phyloP scores from a whole-genome alignment of 2,113 vertebrate species.

The Pithys albifrons region DNA sequence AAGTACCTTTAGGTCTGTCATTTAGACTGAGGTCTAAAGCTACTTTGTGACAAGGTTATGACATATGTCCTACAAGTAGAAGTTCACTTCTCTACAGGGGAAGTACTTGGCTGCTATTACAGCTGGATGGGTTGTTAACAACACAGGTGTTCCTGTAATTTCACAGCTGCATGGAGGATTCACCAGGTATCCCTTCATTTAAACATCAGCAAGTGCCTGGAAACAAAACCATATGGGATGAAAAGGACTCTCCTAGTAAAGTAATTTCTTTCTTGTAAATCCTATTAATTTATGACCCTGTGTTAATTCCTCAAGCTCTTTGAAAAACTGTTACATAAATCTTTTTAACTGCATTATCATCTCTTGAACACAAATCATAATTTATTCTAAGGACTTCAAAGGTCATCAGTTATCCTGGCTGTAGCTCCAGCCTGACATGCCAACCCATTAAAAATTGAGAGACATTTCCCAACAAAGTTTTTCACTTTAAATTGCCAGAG shows the following conservation, averaged over 20 bases:
- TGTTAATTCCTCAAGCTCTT: constrained; percentile 60
- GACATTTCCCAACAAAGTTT: constrained; percentile 30
- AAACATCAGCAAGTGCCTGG: not conserved
- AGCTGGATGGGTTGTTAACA: constrained; percentile 30
- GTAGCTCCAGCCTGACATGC: constrained; percentile 15
- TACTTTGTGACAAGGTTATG: constrained; percentile 27
- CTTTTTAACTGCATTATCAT: constrained; percentile 73
- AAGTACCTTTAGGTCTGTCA: constrained; percentile 14
- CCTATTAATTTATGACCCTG: constrained; percentile 61
- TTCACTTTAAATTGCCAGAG: constrained; percentile 26
- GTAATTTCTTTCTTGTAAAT: constrained; percentile 59
- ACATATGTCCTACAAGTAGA: constrained; percentile 4
- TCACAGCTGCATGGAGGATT: constrained; percentile 9
- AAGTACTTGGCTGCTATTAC: constrained; percentile 26
- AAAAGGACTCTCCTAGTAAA: constrained; percentile 42
- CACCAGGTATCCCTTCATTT: constrained; percentile 30
- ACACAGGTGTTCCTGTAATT: constrained; percentile 15
- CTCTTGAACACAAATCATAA: constrained; percentile 66
- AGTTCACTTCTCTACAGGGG: not conserved
- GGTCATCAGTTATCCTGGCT: constrained; percentile 62
- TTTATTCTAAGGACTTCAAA: constrained; percentile 69
- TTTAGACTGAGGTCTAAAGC: constrained; percentile 39
- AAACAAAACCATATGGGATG: constrained; percentile 24
- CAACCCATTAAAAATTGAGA: constrained; percentile 47
- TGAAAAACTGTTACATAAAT: constrained; percentile 74